These are phyloP conservation scores for Baryphthengus martii DNA, from an alignment of 2,113 vertebrate genomes.

Conservation along the genomic window DNA sequence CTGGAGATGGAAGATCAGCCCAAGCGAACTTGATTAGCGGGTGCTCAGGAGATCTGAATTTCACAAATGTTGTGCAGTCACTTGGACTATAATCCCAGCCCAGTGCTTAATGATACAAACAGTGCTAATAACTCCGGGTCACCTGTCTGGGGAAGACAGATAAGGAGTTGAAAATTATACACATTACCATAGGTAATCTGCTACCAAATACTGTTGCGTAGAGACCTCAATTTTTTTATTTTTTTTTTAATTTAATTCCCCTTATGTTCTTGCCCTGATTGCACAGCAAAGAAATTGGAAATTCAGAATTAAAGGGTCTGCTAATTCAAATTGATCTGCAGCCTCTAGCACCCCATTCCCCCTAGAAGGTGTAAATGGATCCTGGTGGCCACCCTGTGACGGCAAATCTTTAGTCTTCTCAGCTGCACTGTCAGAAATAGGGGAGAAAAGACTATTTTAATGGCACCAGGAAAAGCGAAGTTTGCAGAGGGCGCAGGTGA, in stretches of 20 bases:
- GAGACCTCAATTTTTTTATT: constrained; percentile 35
- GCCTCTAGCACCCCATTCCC: not conserved
- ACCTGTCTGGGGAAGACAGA: constrained; percentile 71
- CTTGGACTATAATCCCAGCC: constrained; percentile 41
- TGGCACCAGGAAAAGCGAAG: not conserved
- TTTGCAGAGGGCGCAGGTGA: constrained; percentile 37
- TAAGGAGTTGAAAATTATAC: constrained; percentile 71
- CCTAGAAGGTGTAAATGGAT: constrained; percentile 26
- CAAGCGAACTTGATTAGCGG: constrained; percentile 10
- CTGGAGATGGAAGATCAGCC: constrained; percentile 33
- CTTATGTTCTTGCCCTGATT: constrained; percentile 29
- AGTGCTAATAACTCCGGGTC: constrained; percentile 70
- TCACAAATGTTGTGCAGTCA: not conserved
- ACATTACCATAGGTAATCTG: constrained; percentile 58
- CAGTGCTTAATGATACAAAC: constrained; percentile 63
- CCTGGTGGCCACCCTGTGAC: not conserved
- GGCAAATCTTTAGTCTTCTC: not conserved
- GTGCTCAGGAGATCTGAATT: constrained; percentile 28
- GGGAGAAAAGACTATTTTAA: not conserved
- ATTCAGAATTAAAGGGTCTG: constrained; percentile 19
- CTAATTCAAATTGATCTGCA: constrained; percentile 37
- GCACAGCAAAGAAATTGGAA: constrained; percentile 38
- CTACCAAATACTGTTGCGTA: constrained; percentile 13
- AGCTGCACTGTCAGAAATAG: not conserved
- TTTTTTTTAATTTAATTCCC: constrained; percentile 28